Evolutionary conservation across 2,797 vertebrate genomes (phyloP).

Genomic region (Lates japonicus): DNA sequence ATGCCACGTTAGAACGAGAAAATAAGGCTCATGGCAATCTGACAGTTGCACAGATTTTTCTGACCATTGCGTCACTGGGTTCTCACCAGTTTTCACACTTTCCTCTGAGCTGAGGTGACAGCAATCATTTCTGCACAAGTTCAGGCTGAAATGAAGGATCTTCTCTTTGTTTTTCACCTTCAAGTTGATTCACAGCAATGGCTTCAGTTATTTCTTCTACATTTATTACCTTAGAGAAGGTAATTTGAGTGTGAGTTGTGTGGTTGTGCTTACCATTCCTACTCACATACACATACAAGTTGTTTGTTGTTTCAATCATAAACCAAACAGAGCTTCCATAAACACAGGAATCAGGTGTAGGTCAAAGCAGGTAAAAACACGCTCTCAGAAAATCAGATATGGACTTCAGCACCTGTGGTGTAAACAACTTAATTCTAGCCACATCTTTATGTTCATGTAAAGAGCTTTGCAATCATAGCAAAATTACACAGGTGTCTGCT

Average conservation of each 20-base stretch:
- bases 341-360: neutral
- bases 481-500: neutral
- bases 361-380: constrained; percentile 1
- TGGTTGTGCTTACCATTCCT: neutral
- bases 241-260: neutral
- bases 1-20: neutral
- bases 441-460: neutral
- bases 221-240: neutral
- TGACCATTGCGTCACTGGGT: neutral
- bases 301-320: neutral
- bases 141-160: neutral
- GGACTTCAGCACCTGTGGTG: constrained; percentile 1
- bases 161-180: neutral
- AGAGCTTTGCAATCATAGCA: neutral
- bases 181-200: neutral
- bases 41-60: neutral
- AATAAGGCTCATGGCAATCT: neutral
- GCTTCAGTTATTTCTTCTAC: neutral
- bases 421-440: constrained; percentile 8
- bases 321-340: neutral
- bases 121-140: neutral
- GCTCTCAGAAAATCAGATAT: neutral
- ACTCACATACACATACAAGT: neutral
- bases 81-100: constrained; percentile 20
- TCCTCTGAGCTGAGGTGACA: neutral